Conservation (phyloP, 2,888 invertebrate species). For the Polydrusus cervinus region DNA sequence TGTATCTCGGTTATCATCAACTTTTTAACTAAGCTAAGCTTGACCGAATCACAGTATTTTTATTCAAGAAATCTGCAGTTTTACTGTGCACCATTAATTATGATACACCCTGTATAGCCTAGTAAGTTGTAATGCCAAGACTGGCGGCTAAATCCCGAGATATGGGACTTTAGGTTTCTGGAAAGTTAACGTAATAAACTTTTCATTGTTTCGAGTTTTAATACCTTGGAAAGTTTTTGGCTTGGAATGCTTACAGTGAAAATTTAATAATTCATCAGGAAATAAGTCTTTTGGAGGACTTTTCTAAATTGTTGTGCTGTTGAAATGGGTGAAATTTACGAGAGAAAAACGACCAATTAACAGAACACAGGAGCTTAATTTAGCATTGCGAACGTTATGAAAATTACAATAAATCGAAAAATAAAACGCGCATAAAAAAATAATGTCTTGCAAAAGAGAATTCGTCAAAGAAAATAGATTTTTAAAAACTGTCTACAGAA, state of each 20-base stretch:
- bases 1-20: too few species aligned
- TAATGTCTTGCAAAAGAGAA: too few species aligned
- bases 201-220: slow-evolving; percentile 49
- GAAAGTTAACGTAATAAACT: slow-evolving; percentile 46
- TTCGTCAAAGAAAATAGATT: too few species aligned
- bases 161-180: slow-evolving; percentile 42
- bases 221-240: slow-evolving; percentile 46
- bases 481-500: too few species aligned
- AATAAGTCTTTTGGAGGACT: slow-evolving; percentile 23
- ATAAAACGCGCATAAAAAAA: too few species aligned
- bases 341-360: not conserved
- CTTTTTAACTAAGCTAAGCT: too few species aligned
- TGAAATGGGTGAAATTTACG: slow-evolving; percentile 10
- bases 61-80: too few species aligned
- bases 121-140: slow-evolving; percentile 35
- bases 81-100: too few species aligned
- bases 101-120: slow-evolving; percentile 25
- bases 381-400: not conserved
- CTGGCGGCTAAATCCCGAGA: slow-evolving; percentile 47
- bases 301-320: slow-evolving; percentile 25
- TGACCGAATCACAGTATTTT: too few species aligned
- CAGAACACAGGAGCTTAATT: not conserved
- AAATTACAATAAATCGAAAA: too few species aligned
- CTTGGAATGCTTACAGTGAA: slow-evolving; percentile 40
- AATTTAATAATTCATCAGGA: slow-evolving; percentile 50